These are phyloP conservation scores for Canis aureus DNA, from an alignment of 2,113 vertebrate species.

Conservation along the genomic window DNA sequence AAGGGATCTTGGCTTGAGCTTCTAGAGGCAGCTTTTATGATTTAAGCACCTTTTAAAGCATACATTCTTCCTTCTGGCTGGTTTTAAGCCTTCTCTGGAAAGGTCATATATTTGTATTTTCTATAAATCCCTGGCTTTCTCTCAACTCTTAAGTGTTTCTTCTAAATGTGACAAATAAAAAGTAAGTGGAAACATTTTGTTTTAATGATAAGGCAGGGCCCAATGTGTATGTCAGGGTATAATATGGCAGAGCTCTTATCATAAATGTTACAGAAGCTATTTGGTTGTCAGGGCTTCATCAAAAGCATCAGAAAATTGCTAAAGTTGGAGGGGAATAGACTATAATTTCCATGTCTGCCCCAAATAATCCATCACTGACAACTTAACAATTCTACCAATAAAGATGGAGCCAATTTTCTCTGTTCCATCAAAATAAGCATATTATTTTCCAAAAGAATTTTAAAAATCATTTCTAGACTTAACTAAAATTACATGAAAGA, in stretches of 20 bases:
- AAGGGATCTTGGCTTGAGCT: neutral
- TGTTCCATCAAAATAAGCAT: constrained; percentile 66
- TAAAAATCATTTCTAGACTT: constrained; percentile 63
- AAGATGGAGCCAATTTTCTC: constrained; percentile 72
- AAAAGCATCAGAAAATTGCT: constrained; percentile 61
- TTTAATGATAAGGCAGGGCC: constrained; percentile 44
- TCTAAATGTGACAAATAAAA: constrained; percentile 49
- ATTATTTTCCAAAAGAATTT: constrained; percentile 75
- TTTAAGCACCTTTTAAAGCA: neutral
- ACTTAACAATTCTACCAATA: constrained; percentile 75
- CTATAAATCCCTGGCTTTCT: constrained; percentile 29
- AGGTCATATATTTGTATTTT: neutral
- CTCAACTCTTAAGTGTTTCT: constrained; percentile 23
- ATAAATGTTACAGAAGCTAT: constrained; percentile 37
- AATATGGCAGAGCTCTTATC: neutral
- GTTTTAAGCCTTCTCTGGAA: neutral
- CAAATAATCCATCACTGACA: constrained; percentile 68
- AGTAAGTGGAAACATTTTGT: constrained; percentile 22
- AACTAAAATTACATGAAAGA: constrained; percentile 25
- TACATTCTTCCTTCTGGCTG: neutral
- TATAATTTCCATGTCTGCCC: constrained; percentile 67
- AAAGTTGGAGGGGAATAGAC: constrained; percentile 65
- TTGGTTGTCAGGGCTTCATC: constrained; percentile 66
- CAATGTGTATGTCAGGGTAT: neutral
- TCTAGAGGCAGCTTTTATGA: neutral